Evolutionary conservation across 2,797 vertebrate genomes (phyloP).

Genomic region (Tachyglossus aculeatus): DNA sequence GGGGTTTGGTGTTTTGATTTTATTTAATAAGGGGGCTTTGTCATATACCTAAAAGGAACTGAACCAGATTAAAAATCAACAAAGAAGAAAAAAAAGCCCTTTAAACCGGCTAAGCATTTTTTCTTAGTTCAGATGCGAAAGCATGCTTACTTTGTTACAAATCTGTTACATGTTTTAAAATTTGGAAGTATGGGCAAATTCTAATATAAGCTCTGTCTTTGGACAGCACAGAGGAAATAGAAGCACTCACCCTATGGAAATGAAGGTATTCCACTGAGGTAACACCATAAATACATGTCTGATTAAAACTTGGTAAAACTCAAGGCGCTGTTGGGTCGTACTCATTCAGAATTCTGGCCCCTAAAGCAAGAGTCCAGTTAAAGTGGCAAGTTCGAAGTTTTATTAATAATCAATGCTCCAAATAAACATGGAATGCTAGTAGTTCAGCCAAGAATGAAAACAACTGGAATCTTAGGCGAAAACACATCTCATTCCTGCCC

Average conservation of each 20-base stretch:
- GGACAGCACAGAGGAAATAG: neutral
- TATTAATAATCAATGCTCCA: slow-evolving; percentile 54
- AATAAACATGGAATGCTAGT: slow-evolving; percentile 45
- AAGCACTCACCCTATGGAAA: neutral
- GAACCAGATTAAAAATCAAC: neutral
- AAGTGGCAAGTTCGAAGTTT: slow-evolving; percentile 47
- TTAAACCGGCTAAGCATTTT: neutral
- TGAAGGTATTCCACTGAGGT: slow-evolving; percentile 6
- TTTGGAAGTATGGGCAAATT: neutral
- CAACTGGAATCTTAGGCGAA: slow-evolving; percentile 69
- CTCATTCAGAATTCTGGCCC: slow-evolving; percentile 21
- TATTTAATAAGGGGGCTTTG: slow-evolving; percentile 8
- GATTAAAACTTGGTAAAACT: slow-evolving; percentile 25
- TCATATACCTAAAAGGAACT: neutral
- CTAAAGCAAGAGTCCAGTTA: slow-evolving; percentile 26
- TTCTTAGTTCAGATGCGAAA: neutral
- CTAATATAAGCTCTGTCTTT: neutral
- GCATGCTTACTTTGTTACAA: neutral
- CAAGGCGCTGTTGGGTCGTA: slow-evolving; percentile 19
- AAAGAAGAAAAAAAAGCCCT: neutral
- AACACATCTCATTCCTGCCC: slow-evolving; percentile 69
- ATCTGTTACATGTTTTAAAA: slow-evolving; percentile 2
- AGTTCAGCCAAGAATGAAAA: slow-evolving; percentile 64
- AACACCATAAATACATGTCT: neutral
- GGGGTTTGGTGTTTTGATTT: slow-evolving; percentile 1